Percentiles rank a stretch among this genome's conserved stretches.
phyloP scores from a whole-genome alignment of 1,140 invertebrate genomes.

The Kradibia gibbosae region DNA sequence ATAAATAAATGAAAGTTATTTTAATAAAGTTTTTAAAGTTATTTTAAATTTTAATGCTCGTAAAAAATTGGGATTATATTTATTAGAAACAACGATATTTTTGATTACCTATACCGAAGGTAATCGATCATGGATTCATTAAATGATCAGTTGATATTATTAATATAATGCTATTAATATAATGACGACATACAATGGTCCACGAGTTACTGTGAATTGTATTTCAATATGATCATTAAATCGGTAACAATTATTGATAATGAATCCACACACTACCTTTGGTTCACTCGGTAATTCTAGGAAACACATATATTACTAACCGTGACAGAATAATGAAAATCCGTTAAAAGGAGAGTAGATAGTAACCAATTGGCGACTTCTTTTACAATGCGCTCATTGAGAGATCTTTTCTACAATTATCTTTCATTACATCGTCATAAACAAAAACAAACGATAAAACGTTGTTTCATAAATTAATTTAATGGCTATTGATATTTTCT shows the following conservation, averaged over 20 bases:
- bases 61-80: too few relatives aligned
- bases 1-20: background rate
- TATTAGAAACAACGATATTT: background rate
- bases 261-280: too few relatives aligned
- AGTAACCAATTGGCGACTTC: background rate
- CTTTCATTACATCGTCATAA: background rate
- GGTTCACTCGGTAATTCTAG: too few relatives aligned
- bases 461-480: background rate
- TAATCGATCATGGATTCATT: background rate
- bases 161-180: background rate
- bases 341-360: background rate
- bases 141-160: background rate
- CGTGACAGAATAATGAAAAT: conserved; percentile 23
- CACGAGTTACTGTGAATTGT: background rate
- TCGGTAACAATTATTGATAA: background rate
- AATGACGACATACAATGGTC: background rate
- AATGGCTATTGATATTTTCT: background rate
- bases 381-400: background rate
- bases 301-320: conserved; percentile 15
- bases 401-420: background rate
- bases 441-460: background rate
- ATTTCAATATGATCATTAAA: background rate
- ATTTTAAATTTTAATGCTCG: too few relatives aligned
- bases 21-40: too few relatives aligned
- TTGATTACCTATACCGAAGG: background rate